These are phyloP conservation scores for Urechis unicinctus DNA, from an alignment of 2,888 invertebrate genomes.

Conservation along the genomic window DNA sequence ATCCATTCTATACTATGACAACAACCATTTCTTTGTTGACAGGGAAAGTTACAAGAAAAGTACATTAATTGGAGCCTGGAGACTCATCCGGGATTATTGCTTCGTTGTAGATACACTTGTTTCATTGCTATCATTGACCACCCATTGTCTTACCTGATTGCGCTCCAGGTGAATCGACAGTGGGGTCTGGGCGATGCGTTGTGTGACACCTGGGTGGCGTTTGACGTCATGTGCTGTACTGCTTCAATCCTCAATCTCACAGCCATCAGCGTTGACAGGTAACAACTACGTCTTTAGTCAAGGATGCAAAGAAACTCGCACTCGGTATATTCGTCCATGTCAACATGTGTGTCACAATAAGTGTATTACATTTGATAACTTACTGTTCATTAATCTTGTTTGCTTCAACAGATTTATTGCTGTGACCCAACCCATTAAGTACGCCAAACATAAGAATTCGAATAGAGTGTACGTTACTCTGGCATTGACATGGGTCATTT, in stretches of 20 bases:
- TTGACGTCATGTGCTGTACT: slow-evolving; percentile 54
- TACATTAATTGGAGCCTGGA: too few relatives aligned
- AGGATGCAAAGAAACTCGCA: too few relatives aligned
- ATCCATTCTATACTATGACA: too few relatives aligned
- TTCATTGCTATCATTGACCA: too few relatives aligned
- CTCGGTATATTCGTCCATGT: too few relatives aligned
- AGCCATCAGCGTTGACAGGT: slow-evolving; percentile 55
- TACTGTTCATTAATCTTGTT: neutral
- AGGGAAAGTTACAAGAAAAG: too few relatives aligned
- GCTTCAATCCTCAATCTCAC: slow-evolving; percentile 55
- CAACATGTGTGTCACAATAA: too few relatives aligned
- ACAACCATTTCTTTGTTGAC: too few relatives aligned
- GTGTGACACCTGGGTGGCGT: slow-evolving; percentile 54
- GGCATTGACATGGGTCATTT: slow-evolving; percentile 90
- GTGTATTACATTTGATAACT: neutral
- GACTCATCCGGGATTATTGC: too few relatives aligned
- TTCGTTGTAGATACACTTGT: too few relatives aligned
- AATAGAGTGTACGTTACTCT: slow-evolving; percentile 87
- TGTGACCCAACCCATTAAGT: slow-evolving; percentile 97
- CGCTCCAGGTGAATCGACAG: neutral
- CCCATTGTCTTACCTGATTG: too few relatives aligned
- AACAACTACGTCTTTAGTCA: slow-evolving; percentile 6
- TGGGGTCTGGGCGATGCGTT: slow-evolving; percentile 52
- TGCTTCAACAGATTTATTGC: slow-evolving; percentile 79
- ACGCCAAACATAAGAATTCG: slow-evolving; percentile 92